Base-by-base conservation (phyloP, 1,140 invertebrate species). In the Homalodisca vitripennis region DNA sequence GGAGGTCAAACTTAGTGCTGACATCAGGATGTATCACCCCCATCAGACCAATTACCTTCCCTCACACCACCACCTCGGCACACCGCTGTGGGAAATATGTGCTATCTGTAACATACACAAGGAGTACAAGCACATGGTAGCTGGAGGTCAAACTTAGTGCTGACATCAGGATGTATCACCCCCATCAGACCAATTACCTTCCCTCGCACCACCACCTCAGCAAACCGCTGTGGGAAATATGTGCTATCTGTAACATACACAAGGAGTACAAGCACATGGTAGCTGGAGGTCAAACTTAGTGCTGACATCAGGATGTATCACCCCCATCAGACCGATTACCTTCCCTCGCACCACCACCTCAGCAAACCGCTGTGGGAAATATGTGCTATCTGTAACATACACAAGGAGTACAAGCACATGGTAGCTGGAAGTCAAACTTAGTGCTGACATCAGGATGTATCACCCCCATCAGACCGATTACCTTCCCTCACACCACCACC, bases 1-100 rank as follows among this genome's bases (percentile, higher is more conserved):
- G 6, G 6, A 41, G 17, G 17, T 17, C 17, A 10, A 17, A 99
- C 73, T 92, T 92, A 2, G 83, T 82, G 55, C 98, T 79, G 41
- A 98, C 94, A 73, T 92, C 87, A 0, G 98, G 98, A 85, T 99
- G 97, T 34, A 99, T 80, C 24, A 98, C 90, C 47, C 97, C 97
- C 75, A 99, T 86, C 77, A 88, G 90, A 31, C 98, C 97, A 71
- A 98, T 88, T 10, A 84, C 80, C 66, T 83, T 79, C 0, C 86
- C 89, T 68, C 86, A 83, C n/a, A 87, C 85, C n/a, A 94, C 77
- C 24, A 98, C 86, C 77, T 93, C 87, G 0, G 95, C 97, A 81
- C 95, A 98, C 30, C 96, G 86, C 51, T 94, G 92, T 14, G 93
- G 90, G 75, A 99, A 98, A 79, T 88, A 99, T 2, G 90, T 89